phyloP scores from a whole-genome alignment of 2,113 vertebrate genomes.

The Oncorhynchus clarkii region DNA sequence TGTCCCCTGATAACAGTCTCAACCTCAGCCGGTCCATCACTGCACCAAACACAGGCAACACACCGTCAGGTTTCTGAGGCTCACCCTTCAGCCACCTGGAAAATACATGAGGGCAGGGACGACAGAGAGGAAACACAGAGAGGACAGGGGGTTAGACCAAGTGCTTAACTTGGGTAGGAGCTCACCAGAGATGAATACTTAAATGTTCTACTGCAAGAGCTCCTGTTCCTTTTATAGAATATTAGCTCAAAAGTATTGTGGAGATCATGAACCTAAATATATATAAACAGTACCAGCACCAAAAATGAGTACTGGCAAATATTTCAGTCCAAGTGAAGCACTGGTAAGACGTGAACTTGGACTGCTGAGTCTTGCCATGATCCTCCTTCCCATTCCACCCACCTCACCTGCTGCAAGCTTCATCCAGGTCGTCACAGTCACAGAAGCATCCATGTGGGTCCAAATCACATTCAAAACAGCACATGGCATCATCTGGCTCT shows the following conservation, averaged over 20 bases:
- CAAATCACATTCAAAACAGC: conserved; percentile 70
- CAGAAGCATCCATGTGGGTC: conserved; percentile 58
- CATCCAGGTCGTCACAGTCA: conserved; percentile 68
- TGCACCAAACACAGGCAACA: conserved; percentile 71
- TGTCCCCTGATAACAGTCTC: conserved; percentile 81
- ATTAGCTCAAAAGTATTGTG: no score
- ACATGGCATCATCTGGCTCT: conserved; percentile 67
- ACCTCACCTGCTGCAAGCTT: conserved; percentile 66
- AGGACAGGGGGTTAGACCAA: not conserved
- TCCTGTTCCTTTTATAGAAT: no score
- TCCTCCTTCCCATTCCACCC: conserved; percentile 21
- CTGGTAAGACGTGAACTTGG: not conserved
- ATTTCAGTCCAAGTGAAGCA: no score
- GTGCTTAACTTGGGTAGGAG: no score
- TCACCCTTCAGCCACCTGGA: conserved; percentile 84
- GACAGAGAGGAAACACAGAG: not conserved
- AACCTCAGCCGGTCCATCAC: conserved; percentile 80
- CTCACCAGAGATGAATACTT: no score
- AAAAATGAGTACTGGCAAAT: no score
- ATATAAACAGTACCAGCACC: no score
- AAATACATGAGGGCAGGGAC: conserved; percentile 14
- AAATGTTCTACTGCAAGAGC: no score
- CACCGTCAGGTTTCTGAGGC: conserved; percentile 68
- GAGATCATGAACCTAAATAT: no score
- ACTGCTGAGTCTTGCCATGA: not conserved